Base-by-base conservation (phyloP, 2,888 invertebrate species). In the Xylophagus ater region DNA sequence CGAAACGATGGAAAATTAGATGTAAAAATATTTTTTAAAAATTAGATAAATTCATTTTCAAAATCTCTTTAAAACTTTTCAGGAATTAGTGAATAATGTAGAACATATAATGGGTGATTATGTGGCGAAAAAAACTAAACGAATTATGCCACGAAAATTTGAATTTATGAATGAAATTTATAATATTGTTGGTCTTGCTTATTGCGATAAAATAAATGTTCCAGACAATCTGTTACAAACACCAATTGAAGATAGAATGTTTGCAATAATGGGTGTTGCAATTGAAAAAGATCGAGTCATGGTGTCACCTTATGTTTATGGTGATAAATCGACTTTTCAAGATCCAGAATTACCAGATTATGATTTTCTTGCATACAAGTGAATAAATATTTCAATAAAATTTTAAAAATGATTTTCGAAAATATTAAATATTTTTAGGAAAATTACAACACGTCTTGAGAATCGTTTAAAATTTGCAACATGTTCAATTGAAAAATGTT, bases 81-180 rank as follows among this genome's bases (percentile, higher is more conserved):
- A 38, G 34, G 25, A 34, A 39, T 28, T 46, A 20, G 10, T 43
- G 2, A 43, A 44, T 6, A 59, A 51, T 34, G 49, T 62, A 4
- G 61, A 60, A 41, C 51, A 53, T 18, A 51, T 56, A 3, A 57
- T 59, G 56, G 57, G 60, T 4, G 52, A 59, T 32, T 62, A 59
- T 46, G 53, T 59, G 0, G 52, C 56, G 4, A 44, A 55, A 5
- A 63, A 63, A 44, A 61, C 62, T 0, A 41, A 52, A 23, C 59
- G 62, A 12, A 51, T 61, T 3, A 59, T 62, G 58, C 62, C 63
- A 7, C 58, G 62, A 55, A 62, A 58, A 45, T 62, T 60, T 46
- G 58, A 61, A 46, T 63, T 60, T 39, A 51, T 57, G 15, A 59
- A 59, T 45, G 62, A 63, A 47, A 56, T 62, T 17, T 62, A 57